These are phyloP conservation scores for Trissolcus japonicus DNA, from an alignment of 2,888 invertebrate genomes.

Conservation along the genomic window DNA sequence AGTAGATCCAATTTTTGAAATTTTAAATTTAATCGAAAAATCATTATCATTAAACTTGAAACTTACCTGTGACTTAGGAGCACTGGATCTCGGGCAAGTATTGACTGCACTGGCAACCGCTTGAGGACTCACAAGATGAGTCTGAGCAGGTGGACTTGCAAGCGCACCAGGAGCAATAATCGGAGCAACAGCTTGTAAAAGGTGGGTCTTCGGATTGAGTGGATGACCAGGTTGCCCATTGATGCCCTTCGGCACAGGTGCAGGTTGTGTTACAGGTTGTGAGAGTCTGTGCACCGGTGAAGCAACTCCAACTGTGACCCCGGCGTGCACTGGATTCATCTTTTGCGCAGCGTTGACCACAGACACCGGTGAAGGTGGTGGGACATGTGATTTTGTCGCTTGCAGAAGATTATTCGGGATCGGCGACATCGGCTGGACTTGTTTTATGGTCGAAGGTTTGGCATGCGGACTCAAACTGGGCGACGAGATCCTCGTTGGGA, in stretches of 20 bases:
- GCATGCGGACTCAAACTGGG: conserved; percentile 69
- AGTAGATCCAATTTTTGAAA: no score
- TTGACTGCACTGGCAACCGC: conserved; percentile 76
- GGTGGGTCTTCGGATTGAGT: conserved; percentile 75
- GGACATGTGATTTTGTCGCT: conserved; percentile 72
- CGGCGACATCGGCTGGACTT: conserved; percentile 73
- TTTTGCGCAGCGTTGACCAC: conserved; percentile 72
- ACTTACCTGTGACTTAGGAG: conserved; percentile 65
- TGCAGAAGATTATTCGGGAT: conserved; percentile 74
- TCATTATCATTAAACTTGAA: neutral
- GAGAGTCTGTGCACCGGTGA: conserved; percentile 64
- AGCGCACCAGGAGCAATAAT: conserved; percentile 78
- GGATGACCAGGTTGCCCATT: conserved; percentile 72
- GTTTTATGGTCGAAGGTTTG: conserved; percentile 66
- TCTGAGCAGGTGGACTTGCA: conserved; percentile 79
- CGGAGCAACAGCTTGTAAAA: conserved; percentile 75
- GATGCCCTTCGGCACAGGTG: conserved; percentile 65
- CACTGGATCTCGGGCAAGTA: conserved; percentile 66
- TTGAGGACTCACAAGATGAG: conserved; percentile 75
- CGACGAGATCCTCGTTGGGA: conserved; percentile 68
- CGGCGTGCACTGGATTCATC: conserved; percentile 61
- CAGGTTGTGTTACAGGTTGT: conserved; percentile 67
- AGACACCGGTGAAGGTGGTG: conserved; percentile 63
- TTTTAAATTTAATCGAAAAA: no score
- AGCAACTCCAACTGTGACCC: conserved; percentile 12